Base-by-base conservation (phyloP, 1,140 invertebrate genomes). In the Drosophila nasuta region DNA sequence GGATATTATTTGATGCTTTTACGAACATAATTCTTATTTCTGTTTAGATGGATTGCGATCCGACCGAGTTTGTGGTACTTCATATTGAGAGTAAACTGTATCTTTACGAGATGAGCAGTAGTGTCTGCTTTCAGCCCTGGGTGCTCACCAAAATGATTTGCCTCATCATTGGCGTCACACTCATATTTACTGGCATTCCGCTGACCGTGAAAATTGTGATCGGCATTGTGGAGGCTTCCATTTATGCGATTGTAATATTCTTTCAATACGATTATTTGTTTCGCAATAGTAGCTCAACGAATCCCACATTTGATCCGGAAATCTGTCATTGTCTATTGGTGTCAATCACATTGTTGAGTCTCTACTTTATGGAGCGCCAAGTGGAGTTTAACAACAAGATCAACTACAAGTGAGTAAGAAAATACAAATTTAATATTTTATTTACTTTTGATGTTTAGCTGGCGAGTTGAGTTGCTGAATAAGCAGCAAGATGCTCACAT, bases 341-440 rank as follows among this genome's bases (percentile, higher is more conserved):
- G 1, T 75, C 95, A 0, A 95, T 96, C 64, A 94, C 96, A 13
- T 94, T 95, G 1, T 80, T 96, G 25, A 95, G 95, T 1, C 92
- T 97, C 5, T 96, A 97, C 91, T 93, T 97, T 20, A 95, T 97
- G 56, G 97, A 98, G 91, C 94, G 97, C 85, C 96, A 96, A 93
- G 96, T 97, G 10, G 98, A 98, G 92, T 98, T 97, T 81, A 96
- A 97, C 77, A 96, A 96, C 81, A 94, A 97, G 77, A 93, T 98
- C 15, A 97, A 98, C 91, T 94, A 94, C 20, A 86, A 76, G 92
- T 92, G 43, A 78, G 76, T 54, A 8, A 2, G 3, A 7, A 11
- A 3, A 30, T 45, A 5, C 10, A n/a, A 17, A 15, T 30, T 15
- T 3, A 43, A n/a, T 8, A 0, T 20, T 15, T 2, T 11, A 13